phyloP scores from a whole-genome alignment of 2,113 vertebrate species.

The Colistium nudipinnis region DNA sequence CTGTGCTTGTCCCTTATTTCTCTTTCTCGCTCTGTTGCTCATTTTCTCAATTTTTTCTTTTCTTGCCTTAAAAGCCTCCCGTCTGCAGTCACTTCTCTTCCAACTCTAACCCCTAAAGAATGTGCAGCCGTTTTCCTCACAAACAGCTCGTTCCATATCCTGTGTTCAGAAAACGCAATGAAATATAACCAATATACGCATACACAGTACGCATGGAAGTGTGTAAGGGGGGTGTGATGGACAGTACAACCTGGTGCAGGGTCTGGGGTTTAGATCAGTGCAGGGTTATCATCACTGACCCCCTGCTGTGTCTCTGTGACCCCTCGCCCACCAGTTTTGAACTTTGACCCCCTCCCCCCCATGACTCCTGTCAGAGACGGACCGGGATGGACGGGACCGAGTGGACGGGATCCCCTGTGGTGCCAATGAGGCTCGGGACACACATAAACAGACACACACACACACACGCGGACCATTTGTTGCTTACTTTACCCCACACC shows the following conservation, averaged over 20 bases:
- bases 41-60: slow-evolving; percentile 63
- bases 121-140: slow-evolving; percentile 63
- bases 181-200: slow-evolving; percentile 66
- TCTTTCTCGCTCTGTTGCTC: slow-evolving; percentile 46
- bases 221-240: slow-evolving; percentile 59
- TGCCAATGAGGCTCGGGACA: slow-evolving; percentile 36
- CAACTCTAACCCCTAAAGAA: slow-evolving; percentile 57
- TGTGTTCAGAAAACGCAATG: slow-evolving; percentile 74
- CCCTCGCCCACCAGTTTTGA: slow-evolving; percentile 56
- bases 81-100: slow-evolving; percentile 62
- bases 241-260: slow-evolving; percentile 65
- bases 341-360: slow-evolving; percentile 51
- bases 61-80: slow-evolving; percentile 64
- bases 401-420: slow-evolving; percentile 53
- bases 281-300: slow-evolving; percentile 73
- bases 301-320: slow-evolving; percentile 70
- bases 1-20: slow-evolving; percentile 22
- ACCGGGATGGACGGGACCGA: slow-evolving; percentile 47
- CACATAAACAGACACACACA: slow-evolving; percentile 41
- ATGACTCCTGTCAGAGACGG: slow-evolving; percentile 62
- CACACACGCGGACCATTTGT: slow-evolving; percentile 68
- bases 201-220: slow-evolving; percentile 8
- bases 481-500: slow-evolving; percentile 73
- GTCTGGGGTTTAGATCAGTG: slow-evolving; percentile 77
- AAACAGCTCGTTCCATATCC: slow-evolving; percentile 76